A percentile compares a stretch with the other conserved stretches of the same genome.
These are phyloP conservation scores for Sesamia inferens DNA, from an alignment of 2,888 invertebrate species.

Conservation along the genomic window DNA sequence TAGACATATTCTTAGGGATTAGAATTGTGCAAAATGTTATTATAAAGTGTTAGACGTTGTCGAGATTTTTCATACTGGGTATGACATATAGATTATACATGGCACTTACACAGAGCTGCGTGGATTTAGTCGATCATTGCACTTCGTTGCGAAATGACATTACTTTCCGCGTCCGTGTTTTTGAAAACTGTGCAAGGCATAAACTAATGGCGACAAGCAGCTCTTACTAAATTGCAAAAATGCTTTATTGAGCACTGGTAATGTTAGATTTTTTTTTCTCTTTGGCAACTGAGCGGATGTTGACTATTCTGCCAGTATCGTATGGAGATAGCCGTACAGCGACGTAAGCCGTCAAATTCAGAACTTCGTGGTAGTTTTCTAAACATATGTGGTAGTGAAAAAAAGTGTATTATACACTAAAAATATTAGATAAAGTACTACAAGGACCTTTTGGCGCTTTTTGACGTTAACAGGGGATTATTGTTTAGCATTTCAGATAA, in stretches of 20 bases:
- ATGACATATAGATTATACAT: slow-evolving; percentile 28
- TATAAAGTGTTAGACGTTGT: background rate
- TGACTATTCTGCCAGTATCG: no score
- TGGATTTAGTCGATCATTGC: slow-evolving; percentile 65
- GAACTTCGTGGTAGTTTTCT: no score
- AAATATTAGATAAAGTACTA: no score
- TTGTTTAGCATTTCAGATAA: background rate
- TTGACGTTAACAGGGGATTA: background rate
- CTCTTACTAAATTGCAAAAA: background rate
- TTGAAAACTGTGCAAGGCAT: slow-evolving; percentile 43
- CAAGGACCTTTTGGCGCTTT: background rate
- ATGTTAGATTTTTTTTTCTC: no score
- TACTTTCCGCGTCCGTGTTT: slow-evolving; percentile 68
- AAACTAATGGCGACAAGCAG: slow-evolving; percentile 14
- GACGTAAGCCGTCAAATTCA: no score
- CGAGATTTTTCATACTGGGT: slow-evolving; percentile 22
- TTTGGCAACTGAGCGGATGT: no score
- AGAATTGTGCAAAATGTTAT: background rate
- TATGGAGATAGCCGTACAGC: no score
- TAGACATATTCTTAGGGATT: accelerated
- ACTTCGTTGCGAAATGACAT: slow-evolving; percentile 63
- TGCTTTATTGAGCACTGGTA: background rate
- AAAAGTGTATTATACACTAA: no score
- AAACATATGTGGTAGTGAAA: no score
- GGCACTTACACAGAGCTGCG: slow-evolving; percentile 31